These are phyloP conservation scores for Eupeodes luniger DNA, from an alignment of 2,888 invertebrate species.

Conservation along the genomic window DNA sequence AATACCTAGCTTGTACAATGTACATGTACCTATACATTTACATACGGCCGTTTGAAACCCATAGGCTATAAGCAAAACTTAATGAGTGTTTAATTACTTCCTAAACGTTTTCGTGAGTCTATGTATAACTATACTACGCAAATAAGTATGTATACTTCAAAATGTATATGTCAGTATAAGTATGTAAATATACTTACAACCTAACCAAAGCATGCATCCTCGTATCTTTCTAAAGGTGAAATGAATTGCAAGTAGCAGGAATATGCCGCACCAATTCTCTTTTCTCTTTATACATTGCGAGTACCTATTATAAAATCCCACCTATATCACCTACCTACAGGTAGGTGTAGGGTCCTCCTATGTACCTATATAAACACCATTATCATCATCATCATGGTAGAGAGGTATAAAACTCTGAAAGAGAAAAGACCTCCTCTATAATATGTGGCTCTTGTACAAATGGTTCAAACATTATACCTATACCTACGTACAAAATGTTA, in stretches of 20 bases:
- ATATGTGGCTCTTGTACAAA: conserved; percentile 16
- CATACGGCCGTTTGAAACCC: not conserved
- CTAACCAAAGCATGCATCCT: conserved; percentile 51
- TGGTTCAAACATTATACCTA: not conserved
- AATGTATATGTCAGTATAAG: too few relatives aligned
- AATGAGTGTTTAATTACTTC: conserved; percentile 78
- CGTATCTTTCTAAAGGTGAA: conserved; percentile 51
- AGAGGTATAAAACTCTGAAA: conserved; percentile 8
- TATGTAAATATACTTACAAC: not conserved
- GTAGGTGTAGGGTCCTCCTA: not conserved
- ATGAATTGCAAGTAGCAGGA: conserved; percentile 61
- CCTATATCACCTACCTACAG: not conserved
- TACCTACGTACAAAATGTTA: conserved; percentile 55
- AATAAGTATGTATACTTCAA: too few relatives aligned
- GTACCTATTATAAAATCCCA: conserved; percentile 26
- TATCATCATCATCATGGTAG: too few relatives aligned
- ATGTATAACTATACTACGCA: not conserved
- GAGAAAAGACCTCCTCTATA: conserved; percentile 30
- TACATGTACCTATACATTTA: not conserved
- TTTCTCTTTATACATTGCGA: not conserved
- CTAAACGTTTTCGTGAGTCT: conserved; percentile 77
- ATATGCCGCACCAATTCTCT: conserved; percentile 54
- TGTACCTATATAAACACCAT: not conserved
- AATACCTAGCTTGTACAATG: not conserved
- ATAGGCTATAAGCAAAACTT: conserved; percentile 71